These are phyloP conservation scores for Orthosia cruda DNA, from an alignment of 2,888 invertebrate species.

Conservation along the genomic window DNA sequence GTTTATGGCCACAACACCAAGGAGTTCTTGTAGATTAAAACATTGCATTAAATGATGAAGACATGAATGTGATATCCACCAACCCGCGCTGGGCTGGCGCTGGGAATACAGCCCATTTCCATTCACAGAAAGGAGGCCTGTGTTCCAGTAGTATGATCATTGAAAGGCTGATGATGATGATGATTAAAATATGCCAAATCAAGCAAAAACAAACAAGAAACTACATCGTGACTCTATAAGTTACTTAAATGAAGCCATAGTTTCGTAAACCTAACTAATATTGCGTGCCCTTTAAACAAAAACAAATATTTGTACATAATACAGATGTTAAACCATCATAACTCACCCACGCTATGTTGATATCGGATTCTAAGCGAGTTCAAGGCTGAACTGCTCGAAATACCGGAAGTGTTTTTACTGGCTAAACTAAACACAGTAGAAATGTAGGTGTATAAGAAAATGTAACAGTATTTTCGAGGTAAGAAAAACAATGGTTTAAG, in stretches of 20 bases:
- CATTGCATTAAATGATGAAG: no score
- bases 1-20: no score
- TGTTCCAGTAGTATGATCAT: no score
- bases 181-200: no score
- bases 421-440: background rate
- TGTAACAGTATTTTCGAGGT: no score
- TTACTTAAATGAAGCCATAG: background rate
- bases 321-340: background rate
- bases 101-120: no score
- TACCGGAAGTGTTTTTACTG: background rate
- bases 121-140: no score
- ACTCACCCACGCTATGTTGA: background rate
- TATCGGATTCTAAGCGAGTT: conserved; percentile 1
- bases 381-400: background rate
- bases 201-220: background rate
- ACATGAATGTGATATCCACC: no score
- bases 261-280: background rate
- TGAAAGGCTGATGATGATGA: no score
- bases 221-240: background rate
- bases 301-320: background rate
- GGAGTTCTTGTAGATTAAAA: no score
- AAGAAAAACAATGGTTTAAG: no score
- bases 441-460: background rate
- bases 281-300: conserved; percentile 4
- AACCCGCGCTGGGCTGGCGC: no score